Evolutionary conservation across 2,797 vertebrate species (phyloP), one percentile per base, ranked within the genome.

Genomic region (Hyperoplus immaculatus): DNA sequence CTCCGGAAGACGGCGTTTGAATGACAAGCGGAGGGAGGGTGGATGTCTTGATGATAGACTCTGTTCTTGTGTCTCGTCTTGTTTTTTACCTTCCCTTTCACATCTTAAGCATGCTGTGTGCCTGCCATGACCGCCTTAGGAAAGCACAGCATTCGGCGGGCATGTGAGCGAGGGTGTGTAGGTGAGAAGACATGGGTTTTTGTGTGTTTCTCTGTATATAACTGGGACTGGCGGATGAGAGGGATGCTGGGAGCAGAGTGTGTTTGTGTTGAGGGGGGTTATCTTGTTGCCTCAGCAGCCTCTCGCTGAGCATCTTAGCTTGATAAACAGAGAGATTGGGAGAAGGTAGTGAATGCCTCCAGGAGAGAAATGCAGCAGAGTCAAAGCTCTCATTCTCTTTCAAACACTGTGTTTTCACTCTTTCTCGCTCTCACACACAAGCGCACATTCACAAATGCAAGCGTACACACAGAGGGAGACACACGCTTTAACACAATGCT

Each of bases 211-310:
- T 80, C 53, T 77, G 38, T 83, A 10, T 85, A 61, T 79, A 82
- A 75, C 58, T 80, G 66, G 54, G 68, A 36, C 78, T 59, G 74
- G 70, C 73, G 89, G 70, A 78, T 87, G 67, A 68, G 61, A 66
- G 65, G 18, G 67, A 60, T 81, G 81, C 69, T 74, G 56, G 16
- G 55, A 65, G 58, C 38, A 65, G 14, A 46, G 46, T 56, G 69
- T 69, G 69, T 46, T 11, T 65, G 50, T 78, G 61, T 74, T 36
- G 43, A 47, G 11, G 53, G 75, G 80, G 53, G 81, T 90, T 93
- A 92, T 93, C 90, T 79, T 63, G 76, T 87, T 88, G 88, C 88
- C 88, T 92, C 92, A 89, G 92, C 89, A 93, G 90, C 83, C 74
- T 86, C 84, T 83, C 8, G 54, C 81, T 66, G 87, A 83, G 87